Conservation (phyloP, 2,797 vertebrate species). For the Atherinosoma microstoma region DNA sequence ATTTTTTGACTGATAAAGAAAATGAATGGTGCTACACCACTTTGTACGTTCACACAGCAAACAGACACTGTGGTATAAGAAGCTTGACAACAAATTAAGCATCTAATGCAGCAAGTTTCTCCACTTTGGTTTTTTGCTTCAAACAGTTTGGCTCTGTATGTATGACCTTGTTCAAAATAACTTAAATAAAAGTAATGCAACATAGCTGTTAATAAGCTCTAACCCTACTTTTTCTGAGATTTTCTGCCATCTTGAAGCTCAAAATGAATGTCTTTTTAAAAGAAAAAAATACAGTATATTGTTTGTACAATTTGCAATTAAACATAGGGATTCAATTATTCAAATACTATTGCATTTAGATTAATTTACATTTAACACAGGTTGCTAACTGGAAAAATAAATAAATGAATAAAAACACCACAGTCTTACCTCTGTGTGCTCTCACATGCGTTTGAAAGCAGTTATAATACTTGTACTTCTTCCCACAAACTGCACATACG, state of each 20-base stretch:
- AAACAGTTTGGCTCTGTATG: no score
- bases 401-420: background rate
- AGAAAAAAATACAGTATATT: background rate
- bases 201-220: background rate
- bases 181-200: background rate
- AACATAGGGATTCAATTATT: background rate
- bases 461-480: slow-evolving; percentile 99
- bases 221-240: background rate
- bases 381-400: slow-evolving; percentile 1
- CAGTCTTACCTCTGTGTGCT: slow-evolving; percentile 92
- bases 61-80: slow-evolving; percentile 8
- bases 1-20: no score
- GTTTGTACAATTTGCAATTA: background rate
- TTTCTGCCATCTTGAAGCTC: no score
- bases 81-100: background rate
- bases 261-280: background rate
- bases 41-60: background rate
- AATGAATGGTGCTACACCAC: background rate
- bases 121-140: no score
- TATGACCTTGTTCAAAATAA: no score
- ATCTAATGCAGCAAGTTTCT: background rate
- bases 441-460: slow-evolving; percentile 99
- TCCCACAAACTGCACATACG: slow-evolving; percentile 95
- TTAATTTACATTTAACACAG: background rate
- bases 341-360: background rate